Conservation (phyloP, 2,113 vertebrate species). For the Alouatta palliata region DNA sequence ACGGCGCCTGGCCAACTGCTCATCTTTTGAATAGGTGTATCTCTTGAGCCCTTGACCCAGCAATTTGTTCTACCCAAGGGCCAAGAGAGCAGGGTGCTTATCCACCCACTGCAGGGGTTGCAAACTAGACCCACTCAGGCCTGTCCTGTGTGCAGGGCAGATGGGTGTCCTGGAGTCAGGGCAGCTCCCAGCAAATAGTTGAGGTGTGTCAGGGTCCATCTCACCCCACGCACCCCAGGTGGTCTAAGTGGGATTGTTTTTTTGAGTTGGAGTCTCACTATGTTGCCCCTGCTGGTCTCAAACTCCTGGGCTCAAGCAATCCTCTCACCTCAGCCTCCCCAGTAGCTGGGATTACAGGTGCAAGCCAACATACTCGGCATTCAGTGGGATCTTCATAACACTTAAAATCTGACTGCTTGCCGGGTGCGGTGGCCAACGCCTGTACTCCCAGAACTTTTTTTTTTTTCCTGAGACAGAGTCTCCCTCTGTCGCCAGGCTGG, state of each 20-base stretch:
- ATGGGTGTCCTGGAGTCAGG: not conserved
- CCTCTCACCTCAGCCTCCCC: not conserved
- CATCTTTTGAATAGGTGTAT: not conserved
- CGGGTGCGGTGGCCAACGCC: accelerated
- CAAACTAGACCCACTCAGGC: too few species aligned
- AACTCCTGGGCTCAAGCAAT: not conserved
- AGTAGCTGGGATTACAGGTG: not conserved
- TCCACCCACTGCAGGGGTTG: not conserved
- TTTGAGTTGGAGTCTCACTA: not conserved
- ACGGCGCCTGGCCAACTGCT: too few species aligned
- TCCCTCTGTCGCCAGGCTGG: too few species aligned
- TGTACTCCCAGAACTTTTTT: too few species aligned
- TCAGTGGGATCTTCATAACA: not conserved
- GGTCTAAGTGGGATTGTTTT: not conserved
- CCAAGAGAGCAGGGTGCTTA: not conserved
- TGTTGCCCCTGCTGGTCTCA: not conserved
- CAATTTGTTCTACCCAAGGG: not conserved
- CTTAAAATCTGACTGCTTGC: not conserved
- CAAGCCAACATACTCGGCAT: not conserved
- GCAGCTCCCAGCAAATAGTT: not conserved
- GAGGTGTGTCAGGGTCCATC: not conserved
- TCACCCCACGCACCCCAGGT: too few species aligned
- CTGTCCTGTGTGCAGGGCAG: not conserved
- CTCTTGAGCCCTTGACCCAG: not conserved
- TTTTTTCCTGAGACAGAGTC: too few species aligned